Evolutionary conservation across 2,113 vertebrate genomes (phyloP).

Genomic region (Crotalus horridus): DNA sequence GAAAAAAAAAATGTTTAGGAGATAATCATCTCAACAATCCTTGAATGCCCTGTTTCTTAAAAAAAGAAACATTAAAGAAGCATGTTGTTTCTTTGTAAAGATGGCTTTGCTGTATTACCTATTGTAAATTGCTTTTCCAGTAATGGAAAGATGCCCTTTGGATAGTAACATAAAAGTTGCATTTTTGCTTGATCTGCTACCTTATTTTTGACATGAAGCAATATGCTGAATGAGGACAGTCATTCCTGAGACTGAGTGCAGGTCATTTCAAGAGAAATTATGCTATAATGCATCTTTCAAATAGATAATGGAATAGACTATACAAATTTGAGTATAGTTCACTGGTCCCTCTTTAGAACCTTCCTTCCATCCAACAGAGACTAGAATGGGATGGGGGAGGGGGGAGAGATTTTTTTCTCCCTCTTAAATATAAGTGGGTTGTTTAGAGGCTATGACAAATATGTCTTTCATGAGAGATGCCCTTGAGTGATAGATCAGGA

Average conservation of each 20-base stretch:
- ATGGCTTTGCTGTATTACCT: background rate
- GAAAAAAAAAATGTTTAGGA: background rate
- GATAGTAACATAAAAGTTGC: background rate
- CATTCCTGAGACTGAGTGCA: background rate
- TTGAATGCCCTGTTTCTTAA: background rate
- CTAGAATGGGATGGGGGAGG: background rate
- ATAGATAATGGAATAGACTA: background rate
- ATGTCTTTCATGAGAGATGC: background rate
- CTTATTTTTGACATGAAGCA: background rate
- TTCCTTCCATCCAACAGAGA: no score
- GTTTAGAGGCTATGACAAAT: background rate
- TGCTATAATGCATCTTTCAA: background rate
- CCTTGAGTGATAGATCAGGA: background rate
- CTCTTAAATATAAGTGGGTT: background rate
- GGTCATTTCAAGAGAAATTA: background rate
- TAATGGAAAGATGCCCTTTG: slow-evolving; percentile 5
- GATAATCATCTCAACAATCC: background rate
- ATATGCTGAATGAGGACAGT: background rate
- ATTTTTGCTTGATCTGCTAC: background rate
- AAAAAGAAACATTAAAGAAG: background rate
- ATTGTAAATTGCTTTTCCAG: background rate
- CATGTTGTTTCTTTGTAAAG: background rate
- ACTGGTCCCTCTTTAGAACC: background rate
- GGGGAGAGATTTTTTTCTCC: background rate
- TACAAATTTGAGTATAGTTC: background rate